Evolutionary conservation across 2,113 vertebrate species (phyloP), one percentile per base, ranked within the genome.

Genomic region (Tetrax tetrax): DNA sequence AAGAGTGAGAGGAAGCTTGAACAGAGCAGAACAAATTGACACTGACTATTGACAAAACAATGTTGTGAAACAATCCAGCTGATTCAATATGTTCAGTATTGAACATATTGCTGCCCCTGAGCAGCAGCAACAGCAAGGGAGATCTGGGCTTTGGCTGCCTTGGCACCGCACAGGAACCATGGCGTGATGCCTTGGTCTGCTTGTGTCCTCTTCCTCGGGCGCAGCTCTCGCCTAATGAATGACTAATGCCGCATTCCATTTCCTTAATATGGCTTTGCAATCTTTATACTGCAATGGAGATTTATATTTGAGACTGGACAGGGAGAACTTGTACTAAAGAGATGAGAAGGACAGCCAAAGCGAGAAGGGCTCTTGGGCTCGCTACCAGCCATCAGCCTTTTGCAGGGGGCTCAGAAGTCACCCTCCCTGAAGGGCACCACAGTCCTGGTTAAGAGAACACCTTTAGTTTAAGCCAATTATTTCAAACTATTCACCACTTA

Each of bases 241-340:
- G 91, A 95, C 78, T 95, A 94, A 96, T 80, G 70, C 60, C 68
- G 11, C 7, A 53, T 64, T 93, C 90, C 71, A 61, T 96, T 90
- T 94, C 68, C 71, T 96, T 87, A 79, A 89, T 76, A 60, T 3
- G 29, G 29, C 24, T 83, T 75, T 75, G 76, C 37, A 17, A 59
- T 79, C 47, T 51, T 48, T 71, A 13, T 8, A 6, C 21, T 66
- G 72, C 45, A 81, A 20, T n/a, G 41, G 64, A 79, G 79, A 83
- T 89, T 84, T 37, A 33, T 53, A 16, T 13, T 57, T 70, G 61
- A 74, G 70, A 51, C 77, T 50, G 78, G 75, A 71, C 65, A 61
- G 25, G 35, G 19, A 90, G 51, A 88, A 64, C 17, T 35, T 83
- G 76, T 60, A 57, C 48, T 29, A 20, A 80, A 87, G 74, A 24